A percentile compares a stretch with the other conserved stretches of the same genome.
These are phyloP conservation scores for Polyploca ridens DNA, from an alignment of 2,888 invertebrate genomes.

Conservation along the genomic window DNA sequence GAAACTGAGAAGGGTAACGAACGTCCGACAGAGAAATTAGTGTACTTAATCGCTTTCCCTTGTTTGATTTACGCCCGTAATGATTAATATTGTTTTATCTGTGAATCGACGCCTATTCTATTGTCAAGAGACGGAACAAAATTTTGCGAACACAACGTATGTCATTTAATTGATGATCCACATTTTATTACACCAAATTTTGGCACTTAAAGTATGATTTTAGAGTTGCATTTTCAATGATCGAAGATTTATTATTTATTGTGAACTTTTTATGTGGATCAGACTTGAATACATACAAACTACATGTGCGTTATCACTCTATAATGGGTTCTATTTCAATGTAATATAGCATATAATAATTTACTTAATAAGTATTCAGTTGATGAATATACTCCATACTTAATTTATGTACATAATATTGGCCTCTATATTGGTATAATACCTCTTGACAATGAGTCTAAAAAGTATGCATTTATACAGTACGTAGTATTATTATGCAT, in stretches of 20 bases:
- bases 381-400: too few relatives aligned
- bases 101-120: slow-evolving; percentile 27
- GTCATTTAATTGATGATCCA: background rate
- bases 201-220: background rate
- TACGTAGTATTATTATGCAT: slow-evolving; percentile 23
- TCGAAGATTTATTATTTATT: background rate
- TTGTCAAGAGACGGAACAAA: slow-evolving; percentile 53
- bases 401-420: slow-evolving; percentile 11
- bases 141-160: slow-evolving; percentile 19
- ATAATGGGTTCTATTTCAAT: background rate
- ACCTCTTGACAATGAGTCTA: slow-evolving; percentile 48
- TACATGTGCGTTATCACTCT: background rate
- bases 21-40: slow-evolving; percentile 67
- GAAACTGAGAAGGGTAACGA: slow-evolving; percentile 81
- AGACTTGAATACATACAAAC: background rate
- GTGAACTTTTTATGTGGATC: background rate
- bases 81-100: slow-evolving; percentile 53
- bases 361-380: background rate
- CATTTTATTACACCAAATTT: background rate
- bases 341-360: slow-evolving; percentile 3
- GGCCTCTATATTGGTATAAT: slow-evolving; percentile 11
- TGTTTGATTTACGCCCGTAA: slow-evolving; percentile 71
- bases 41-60: slow-evolving; percentile 78
- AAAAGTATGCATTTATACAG: slow-evolving; percentile 35
- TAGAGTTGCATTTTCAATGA: background rate